A percentile compares a stretch with the other conserved stretches of the same genome.
phyloP scores from a whole-genome alignment of 2,797 vertebrate genomes.

The Acanthornis magna region DNA sequence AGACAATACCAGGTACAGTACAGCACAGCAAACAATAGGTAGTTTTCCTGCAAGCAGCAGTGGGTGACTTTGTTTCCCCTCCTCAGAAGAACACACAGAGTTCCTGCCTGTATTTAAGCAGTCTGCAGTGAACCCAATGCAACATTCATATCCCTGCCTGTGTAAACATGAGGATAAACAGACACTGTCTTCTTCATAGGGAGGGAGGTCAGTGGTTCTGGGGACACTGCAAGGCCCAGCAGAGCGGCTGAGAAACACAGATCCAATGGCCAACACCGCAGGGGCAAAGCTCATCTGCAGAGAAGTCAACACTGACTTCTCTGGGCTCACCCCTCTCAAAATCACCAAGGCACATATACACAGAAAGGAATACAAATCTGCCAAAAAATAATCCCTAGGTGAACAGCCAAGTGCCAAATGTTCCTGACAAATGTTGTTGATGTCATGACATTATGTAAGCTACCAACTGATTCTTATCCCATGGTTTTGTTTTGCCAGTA shows the following conservation, averaged over 20 bases:
- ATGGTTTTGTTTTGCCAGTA: background rate
- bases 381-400: background rate
- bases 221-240: background rate
- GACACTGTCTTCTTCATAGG: accelerated
- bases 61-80: background rate
- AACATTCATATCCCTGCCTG: background rate
- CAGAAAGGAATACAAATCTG: background rate
- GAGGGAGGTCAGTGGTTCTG: background rate
- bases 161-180: accelerated
- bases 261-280: background rate
- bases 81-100: background rate
- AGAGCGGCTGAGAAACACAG: background rate
- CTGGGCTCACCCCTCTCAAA: background rate
- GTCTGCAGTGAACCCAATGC: background rate
- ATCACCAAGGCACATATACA: background rate
- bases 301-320: background rate
- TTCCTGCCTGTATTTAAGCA: background rate
- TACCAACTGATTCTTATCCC: background rate
- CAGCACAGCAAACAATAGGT: too few relatives aligned
- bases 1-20: background rate
- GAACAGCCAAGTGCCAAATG: background rate
- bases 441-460: background rate
- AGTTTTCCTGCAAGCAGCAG: background rate
- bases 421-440: background rate
- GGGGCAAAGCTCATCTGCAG: background rate